Base-by-base conservation (phyloP, 2,888 invertebrate species). In the Leucania comma region DNA sequence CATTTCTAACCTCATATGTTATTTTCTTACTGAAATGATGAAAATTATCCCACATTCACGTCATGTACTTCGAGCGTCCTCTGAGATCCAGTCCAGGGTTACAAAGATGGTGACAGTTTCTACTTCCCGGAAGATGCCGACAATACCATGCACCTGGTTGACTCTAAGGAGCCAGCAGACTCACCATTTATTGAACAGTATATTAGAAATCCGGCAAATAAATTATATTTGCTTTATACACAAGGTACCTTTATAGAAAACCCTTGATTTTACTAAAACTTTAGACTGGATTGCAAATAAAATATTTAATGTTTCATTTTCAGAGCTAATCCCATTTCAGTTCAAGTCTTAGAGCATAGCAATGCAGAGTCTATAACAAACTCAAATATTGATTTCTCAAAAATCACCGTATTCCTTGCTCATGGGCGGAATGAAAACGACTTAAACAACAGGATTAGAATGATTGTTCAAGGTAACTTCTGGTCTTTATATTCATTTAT, bases 361-460 rank as follows among this genome's bases (percentile, higher is more conserved):
- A 75, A 91, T 68, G 65, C 57, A 1, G 76, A 75, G 56, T 89
- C 87, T 29, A 77, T 93, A 0, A 14, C 38, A 0, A 72, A 78
- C 42, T 91, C 94, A 0, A 86, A 90, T 76, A 91, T 91, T 50
- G 72, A 88, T 48, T 73, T 72, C n/a, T 76, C 69, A 14, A 93
- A 87, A 70, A 80, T 72, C 0, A 91, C 91, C 0, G 88, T 93
- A 5, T 82, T 93, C 51, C 81, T 94, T 3, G 87, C 87, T 51
- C 94, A 94, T 50, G 94, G 94, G 0, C 94, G 94, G 94, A 91
- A 90, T 67, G 90, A 91, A 1, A 26, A 85, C 75, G 92, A 92
- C n/a, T 73, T 75, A 32, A 92, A 90, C 63, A 38, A 32, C 2
- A 88, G 92, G 87, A 93, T 89, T 65, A 79, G 24, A 59, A 9